These are phyloP conservation scores for Cyaniris semiargus DNA, from an alignment of 2,888 invertebrate species.

Conservation along the genomic window DNA sequence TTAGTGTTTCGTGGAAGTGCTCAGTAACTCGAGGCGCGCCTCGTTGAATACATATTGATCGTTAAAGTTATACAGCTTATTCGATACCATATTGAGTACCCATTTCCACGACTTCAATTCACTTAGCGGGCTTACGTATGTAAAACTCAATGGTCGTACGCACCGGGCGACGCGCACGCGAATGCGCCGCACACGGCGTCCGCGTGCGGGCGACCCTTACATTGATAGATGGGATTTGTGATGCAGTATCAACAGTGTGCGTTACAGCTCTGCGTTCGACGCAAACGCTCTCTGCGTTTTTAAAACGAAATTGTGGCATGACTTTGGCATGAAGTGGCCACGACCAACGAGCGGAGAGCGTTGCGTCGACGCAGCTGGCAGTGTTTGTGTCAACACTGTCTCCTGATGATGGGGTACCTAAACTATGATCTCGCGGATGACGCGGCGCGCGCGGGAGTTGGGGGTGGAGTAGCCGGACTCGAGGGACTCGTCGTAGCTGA, in stretches of 20 bases:
- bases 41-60: slow-evolving; percentile 4
- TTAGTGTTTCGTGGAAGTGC: neutral
- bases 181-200: neutral
- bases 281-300: neutral
- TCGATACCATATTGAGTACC: neutral
- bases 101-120: neutral
- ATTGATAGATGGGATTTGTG: neutral
- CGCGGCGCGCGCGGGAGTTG: slow-evolving; percentile 93
- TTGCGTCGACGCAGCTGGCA: neutral
- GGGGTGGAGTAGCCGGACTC: slow-evolving; percentile 97
- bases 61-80: neutral
- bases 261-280: neutral
- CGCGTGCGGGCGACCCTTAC: neutral
- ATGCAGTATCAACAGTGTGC: slow-evolving; percentile 21
- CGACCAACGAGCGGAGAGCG: neutral
- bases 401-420: slow-evolving; percentile 59
- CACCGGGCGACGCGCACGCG: neutral
- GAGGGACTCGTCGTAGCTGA: slow-evolving; percentile 95
- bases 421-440: slow-evolving; percentile 97
- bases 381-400: neutral
- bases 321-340: neutral
- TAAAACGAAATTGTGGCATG: neutral
- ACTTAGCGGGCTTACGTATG: neutral
- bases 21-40: slow-evolving; percentile 4
- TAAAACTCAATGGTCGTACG: neutral